Percentiles rank a stretch among this genome's conserved stretches.
These are phyloP conservation scores for Yasuhikotakia modesta DNA, from an alignment of 2,797 vertebrate species.

Conservation along the genomic window DNA sequence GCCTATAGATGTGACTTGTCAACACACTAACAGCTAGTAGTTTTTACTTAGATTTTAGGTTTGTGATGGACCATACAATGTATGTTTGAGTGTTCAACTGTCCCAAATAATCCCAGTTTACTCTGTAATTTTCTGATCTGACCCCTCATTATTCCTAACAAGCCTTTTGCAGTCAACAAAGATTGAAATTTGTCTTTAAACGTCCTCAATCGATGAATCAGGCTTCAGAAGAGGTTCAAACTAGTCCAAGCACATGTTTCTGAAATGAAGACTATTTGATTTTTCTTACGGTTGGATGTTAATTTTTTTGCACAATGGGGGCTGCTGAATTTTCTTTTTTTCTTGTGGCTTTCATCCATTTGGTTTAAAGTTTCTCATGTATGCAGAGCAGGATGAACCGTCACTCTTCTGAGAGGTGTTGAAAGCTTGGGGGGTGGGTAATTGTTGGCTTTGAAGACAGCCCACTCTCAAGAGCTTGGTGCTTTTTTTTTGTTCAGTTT, in stretches of 20 bases:
- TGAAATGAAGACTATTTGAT: neutral
- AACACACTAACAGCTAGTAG: too few relatives aligned
- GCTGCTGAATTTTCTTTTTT: slow-evolving; percentile 18
- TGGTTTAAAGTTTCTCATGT: slow-evolving; percentile 29
- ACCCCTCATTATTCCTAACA: too few relatives aligned
- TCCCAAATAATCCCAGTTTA: too few relatives aligned
- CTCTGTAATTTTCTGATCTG: too few relatives aligned
- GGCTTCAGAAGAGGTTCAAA: slow-evolving; percentile 1
- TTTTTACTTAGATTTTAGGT: too few relatives aligned
- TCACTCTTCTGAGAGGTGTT: slow-evolving; percentile 52
- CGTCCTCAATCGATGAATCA: neutral
- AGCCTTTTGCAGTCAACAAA: too few relatives aligned
- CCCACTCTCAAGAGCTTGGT: neutral
- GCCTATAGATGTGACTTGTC: too few relatives aligned
- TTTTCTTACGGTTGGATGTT: slow-evolving; percentile 9
- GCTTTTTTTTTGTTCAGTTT: neutral
- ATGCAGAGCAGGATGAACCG: slow-evolving; percentile 48
- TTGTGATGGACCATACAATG: too few relatives aligned
- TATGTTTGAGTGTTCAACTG: too few relatives aligned
- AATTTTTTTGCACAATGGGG: slow-evolving; percentile 32
- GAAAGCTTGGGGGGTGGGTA: slow-evolving; percentile 54
- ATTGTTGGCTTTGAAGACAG: slow-evolving; percentile 55
- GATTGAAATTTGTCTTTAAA: too few relatives aligned
- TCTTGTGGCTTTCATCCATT: slow-evolving; percentile 30
- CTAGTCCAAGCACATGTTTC: neutral